phyloP scores from a whole-genome alignment of 2,113 vertebrate species.

The Haemorhous mexicanus region DNA sequence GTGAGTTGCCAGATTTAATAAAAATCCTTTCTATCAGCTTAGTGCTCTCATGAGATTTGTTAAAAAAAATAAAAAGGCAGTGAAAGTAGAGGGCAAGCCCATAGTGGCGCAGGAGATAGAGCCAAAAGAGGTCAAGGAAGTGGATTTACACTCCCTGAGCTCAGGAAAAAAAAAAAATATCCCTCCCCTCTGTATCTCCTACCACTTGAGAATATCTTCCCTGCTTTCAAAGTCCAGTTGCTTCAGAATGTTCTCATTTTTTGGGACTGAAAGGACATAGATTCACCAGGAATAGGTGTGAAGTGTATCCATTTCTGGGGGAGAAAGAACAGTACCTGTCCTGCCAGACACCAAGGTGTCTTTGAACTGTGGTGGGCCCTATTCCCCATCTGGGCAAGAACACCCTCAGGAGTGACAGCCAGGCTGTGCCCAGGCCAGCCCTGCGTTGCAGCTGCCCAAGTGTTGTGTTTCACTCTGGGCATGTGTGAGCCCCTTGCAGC shows the following conservation, averaged over 20 bases:
- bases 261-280: background rate
- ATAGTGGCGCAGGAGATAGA: background rate
- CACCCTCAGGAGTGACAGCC: background rate
- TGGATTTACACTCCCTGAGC: background rate
- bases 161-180: background rate
- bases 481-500: background rate
- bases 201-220: background rate
- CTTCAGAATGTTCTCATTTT: background rate
- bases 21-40: slow-evolving; percentile 1
- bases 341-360: background rate
- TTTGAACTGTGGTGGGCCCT: background rate
- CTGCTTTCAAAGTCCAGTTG: background rate
- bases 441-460: accelerated
- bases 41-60: background rate
- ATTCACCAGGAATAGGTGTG: background rate
- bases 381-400: background rate
- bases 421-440: background rate
- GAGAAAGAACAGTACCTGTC: background rate
- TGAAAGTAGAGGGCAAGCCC: background rate
- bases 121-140: background rate
- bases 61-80: background rate
- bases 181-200: background rate
- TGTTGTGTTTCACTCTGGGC: accelerated
- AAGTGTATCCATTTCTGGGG: background rate
- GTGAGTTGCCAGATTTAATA: background rate